These are phyloP conservation scores for Caenorhabditis panamensis DNA, from an alignment of 2,888 invertebrate species.

Conservation along the genomic window DNA sequence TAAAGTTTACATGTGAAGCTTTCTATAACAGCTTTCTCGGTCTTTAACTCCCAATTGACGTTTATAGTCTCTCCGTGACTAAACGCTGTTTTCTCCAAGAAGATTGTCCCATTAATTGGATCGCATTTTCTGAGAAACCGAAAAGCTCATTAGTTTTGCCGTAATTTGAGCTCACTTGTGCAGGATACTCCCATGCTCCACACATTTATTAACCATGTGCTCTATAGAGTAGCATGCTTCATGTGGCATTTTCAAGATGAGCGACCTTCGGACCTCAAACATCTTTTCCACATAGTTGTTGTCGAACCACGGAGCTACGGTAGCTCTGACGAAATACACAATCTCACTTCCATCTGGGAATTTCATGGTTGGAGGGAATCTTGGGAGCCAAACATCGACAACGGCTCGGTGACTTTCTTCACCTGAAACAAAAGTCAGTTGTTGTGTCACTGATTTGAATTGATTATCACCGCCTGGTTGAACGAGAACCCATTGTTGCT, in stretches of 20 bases:
- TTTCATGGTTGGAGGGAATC: slow-evolving; percentile 73
- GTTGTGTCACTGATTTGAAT: not conserved
- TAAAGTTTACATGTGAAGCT: slow-evolving; percentile 47
- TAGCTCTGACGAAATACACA: slow-evolving; percentile 70
- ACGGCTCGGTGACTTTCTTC: slow-evolving; percentile 45
- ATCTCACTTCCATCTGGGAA: slow-evolving; percentile 65
- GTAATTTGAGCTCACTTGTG: slow-evolving; percentile 58
- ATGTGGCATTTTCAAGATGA: slow-evolving; percentile 71
- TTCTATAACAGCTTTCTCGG: slow-evolving; percentile 59
- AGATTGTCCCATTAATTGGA: slow-evolving; percentile 70
- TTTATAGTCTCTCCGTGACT: slow-evolving; percentile 64
- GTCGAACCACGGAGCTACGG: slow-evolving; percentile 74
- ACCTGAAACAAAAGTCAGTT: slow-evolving; percentile 29
- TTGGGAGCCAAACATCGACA: slow-evolving; percentile 72
- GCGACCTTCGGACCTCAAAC: slow-evolving; percentile 65
- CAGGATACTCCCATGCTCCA: slow-evolving; percentile 64
- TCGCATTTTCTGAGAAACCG: slow-evolving; percentile 65
- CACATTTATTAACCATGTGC: slow-evolving; percentile 70
- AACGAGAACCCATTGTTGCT: slow-evolving; percentile 70
- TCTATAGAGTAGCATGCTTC: slow-evolving; percentile 65
- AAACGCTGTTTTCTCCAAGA: slow-evolving; percentile 69
- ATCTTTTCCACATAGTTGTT: slow-evolving; percentile 69
- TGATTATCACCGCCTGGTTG: slow-evolving; percentile 46
- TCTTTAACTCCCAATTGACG: slow-evolving; percentile 66
- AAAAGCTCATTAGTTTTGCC: slow-evolving; percentile 15